A percentile compares a stretch with the other conserved stretches of the same genome.
These are phyloP conservation scores for Leucosticte australis DNA, from an alignment of 2,113 vertebrate genomes.

Conservation along the genomic window DNA sequence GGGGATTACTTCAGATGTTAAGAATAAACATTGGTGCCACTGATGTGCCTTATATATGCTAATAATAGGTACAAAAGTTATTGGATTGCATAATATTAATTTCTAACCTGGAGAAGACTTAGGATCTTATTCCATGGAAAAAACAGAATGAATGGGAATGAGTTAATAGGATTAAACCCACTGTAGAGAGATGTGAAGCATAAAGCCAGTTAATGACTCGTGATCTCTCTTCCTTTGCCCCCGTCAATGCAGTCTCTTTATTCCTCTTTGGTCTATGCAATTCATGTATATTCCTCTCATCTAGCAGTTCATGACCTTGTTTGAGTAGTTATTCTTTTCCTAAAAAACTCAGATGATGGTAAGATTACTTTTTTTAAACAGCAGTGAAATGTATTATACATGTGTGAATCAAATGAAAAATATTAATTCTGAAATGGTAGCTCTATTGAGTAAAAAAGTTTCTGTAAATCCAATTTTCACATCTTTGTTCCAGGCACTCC, in stretches of 20 bases:
- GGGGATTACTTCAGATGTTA: constrained; percentile 32
- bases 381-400: neutral
- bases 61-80: neutral
- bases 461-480: neutral
- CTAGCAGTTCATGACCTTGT: neutral
- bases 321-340: neutral
- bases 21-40: constrained; percentile 20
- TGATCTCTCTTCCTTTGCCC: accelerated
- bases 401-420: neutral
- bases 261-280: neutral
- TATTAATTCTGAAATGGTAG: neutral
- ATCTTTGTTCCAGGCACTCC: neutral
- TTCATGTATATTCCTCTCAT: neutral
- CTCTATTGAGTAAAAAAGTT: neutral
- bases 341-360: neutral
- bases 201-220: neutral
- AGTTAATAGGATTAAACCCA: neutral
- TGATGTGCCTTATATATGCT: neutral
- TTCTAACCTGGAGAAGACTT: neutral
- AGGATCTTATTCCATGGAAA: neutral
- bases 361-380: neutral
- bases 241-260: neutral
- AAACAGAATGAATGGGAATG: neutral
- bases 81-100: neutral
- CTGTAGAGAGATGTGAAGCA: neutral